phyloP scores from a whole-genome alignment of 2,888 invertebrate genomes.

The Aleiodes testaceus region DNA sequence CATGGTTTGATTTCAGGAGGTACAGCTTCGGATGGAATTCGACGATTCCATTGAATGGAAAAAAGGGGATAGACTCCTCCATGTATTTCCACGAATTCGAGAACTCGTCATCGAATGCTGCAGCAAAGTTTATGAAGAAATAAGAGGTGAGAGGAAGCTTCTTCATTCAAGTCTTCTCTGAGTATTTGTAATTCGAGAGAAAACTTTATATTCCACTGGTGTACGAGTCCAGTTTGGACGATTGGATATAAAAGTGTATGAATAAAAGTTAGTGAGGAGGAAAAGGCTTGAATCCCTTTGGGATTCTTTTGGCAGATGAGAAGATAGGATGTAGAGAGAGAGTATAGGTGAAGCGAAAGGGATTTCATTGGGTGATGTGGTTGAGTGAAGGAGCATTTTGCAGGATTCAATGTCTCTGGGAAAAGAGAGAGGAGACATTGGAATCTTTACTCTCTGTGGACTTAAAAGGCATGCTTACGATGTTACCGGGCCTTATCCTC shows the following conservation, averaged over 20 bases:
- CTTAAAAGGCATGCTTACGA: slow-evolving; percentile 40
- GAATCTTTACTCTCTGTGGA: slow-evolving; percentile 25
- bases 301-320: neutral
- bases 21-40: no score
- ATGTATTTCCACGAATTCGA: slow-evolving; percentile 11
- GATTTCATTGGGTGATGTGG: slow-evolving; percentile 7
- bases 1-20: no score
- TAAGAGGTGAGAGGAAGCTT: neutral
- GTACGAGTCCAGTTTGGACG: slow-evolving; percentile 15
- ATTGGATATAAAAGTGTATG: neutral
- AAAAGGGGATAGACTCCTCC: neutral
- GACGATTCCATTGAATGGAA: neutral
- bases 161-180: slow-evolving; percentile 24
- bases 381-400: slow-evolving; percentile 15
- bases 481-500: slow-evolving; percentile 15
- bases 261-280: neutral
- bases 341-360: neutral
- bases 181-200: neutral
- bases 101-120: neutral
- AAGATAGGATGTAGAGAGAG: no score
- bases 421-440: slow-evolving; percentile 2
- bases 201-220: slow-evolving; percentile 21
- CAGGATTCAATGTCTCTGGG: slow-evolving; percentile 9
- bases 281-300: slow-evolving; percentile 8
- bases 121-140: no score